Evolutionary conservation across 2,113 vertebrate species (phyloP), one percentile per base, ranked within the genome.

Genomic region (Channa maculata): DNA sequence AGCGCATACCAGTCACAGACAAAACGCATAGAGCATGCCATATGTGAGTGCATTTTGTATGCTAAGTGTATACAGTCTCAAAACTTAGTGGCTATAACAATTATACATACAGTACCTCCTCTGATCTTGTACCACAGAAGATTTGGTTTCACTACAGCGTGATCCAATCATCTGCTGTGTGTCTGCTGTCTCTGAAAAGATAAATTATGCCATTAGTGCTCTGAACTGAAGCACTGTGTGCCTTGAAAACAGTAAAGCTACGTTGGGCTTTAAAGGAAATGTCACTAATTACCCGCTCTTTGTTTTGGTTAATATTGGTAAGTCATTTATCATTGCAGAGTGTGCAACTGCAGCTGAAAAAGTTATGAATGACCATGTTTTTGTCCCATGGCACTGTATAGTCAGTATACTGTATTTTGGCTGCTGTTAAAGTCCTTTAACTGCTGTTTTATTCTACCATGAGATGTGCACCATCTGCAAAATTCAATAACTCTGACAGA

Each of bases 301-400:
- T 90, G 85, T 90, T 84, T 84, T 51, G 85, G 82, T 85, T 85
- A 88, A 92, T 89, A 89, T 83, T 88, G 74, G 86, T 72, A 78
- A 87, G 85, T 78, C 86, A 84, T 92, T 80, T 64, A 89, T 92
- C 89, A 89, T 61, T 4, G 68, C 46, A 67, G 44, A 65, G 14
- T 24, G 71, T 65, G 79, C 68, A 72, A 76, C 68, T 50, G 71
- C 33, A 24, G 60, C 64, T 51, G 46, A 59, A 65, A 71, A 24
- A 68, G 36, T 51, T 71, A 66, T 66, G 63, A 74, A 81, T 44
- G 59, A 71, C 6, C n/a, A 8, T 63, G 8, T 39, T 72, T 75
- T 8, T 0, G 33, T 53, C 64, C 60, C 34, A 6, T 44, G 61
- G 65, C 14, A 12, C 13, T 37, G 6, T 45, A 41, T 2, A 61